Conservation (phyloP, 2,797 vertebrate genomes). For the Alca torda region DNA sequence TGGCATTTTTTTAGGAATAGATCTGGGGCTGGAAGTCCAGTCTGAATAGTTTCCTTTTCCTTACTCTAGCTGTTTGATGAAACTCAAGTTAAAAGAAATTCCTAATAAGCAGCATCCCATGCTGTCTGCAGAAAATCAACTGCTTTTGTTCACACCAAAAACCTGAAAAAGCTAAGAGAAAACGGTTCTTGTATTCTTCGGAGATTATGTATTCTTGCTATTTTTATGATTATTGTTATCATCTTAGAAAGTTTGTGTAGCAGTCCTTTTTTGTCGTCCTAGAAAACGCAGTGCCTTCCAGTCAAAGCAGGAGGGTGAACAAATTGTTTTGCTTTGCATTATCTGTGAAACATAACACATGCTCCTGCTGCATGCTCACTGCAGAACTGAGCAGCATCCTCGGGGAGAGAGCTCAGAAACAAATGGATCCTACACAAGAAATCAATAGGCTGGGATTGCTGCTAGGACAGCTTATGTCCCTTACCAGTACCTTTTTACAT, state of each 20-base stretch:
- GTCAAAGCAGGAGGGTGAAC: neutral
- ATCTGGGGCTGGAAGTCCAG: conserved; percentile 24
- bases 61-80: neutral
- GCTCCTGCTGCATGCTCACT: conserved; percentile 15
- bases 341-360: conserved; percentile 50
- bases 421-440: conserved; percentile 54
- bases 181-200: neutral
- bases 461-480: conserved; percentile 37
- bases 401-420: conserved; percentile 44
- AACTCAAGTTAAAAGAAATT: conserved; percentile 16
- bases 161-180: neutral
- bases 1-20: neutral
- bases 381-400: conserved; percentile 13
- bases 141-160: conserved; percentile 38
- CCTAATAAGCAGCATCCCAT: conserved; percentile 10
- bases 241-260: conserved; percentile 32
- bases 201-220: neutral
- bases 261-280: conserved; percentile 20
- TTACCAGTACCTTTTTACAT: neutral
- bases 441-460: conserved; percentile 52
- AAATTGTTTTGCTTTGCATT: conserved; percentile 62
- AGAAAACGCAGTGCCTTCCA: conserved; percentile 45
- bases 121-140: conserved; percentile 18
- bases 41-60: neutral
- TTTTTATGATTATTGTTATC: conserved; percentile 40